Conservation (phyloP, 1,140 invertebrate genomes). For the Parapsyche elsis region DNA sequence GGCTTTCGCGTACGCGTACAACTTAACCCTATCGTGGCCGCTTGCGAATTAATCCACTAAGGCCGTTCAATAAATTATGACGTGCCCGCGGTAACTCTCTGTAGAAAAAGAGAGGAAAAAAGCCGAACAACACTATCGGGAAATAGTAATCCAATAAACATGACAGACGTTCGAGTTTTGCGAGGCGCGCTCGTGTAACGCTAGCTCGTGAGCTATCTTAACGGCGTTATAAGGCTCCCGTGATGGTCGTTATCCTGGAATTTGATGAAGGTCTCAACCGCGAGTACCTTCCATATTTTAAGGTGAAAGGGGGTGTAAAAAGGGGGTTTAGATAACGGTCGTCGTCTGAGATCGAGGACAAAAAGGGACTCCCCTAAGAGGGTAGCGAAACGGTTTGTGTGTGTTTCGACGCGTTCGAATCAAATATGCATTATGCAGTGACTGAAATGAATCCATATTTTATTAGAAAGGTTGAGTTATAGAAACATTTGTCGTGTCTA, state of each 20-base stretch:
- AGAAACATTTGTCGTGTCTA: too few relatives aligned
- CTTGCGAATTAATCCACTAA: too few relatives aligned
- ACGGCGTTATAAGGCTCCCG: conserved; percentile 49
- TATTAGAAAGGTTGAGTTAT: too few relatives aligned
- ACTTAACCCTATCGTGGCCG: too few relatives aligned
- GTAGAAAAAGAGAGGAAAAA: not conserved
- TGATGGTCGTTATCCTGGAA: conserved; percentile 51
- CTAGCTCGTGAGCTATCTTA: conserved; percentile 33
- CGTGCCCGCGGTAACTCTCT: too few relatives aligned
- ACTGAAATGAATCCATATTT: too few relatives aligned
- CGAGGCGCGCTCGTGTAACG: not conserved
- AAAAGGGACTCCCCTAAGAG: not conserved
- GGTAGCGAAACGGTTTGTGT: not conserved
- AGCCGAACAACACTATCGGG: conserved; percentile 30
- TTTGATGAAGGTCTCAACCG: conserved; percentile 49
- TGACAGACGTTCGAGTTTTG: conserved; percentile 37
- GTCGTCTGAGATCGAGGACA: not conserved
- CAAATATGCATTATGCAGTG: conserved; percentile 13
- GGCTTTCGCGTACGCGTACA: too few relatives aligned
- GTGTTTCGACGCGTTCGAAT: conserved; percentile 6
- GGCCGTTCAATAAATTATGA: too few relatives aligned
- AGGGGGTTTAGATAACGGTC: not conserved
- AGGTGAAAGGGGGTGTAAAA: conserved; percentile 7
- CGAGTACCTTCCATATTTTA: conserved; percentile 42
- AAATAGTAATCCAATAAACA: conserved; percentile 46